phyloP scores from a whole-genome alignment of 2,888 invertebrate species.

The Leucophora obtusa region DNA sequence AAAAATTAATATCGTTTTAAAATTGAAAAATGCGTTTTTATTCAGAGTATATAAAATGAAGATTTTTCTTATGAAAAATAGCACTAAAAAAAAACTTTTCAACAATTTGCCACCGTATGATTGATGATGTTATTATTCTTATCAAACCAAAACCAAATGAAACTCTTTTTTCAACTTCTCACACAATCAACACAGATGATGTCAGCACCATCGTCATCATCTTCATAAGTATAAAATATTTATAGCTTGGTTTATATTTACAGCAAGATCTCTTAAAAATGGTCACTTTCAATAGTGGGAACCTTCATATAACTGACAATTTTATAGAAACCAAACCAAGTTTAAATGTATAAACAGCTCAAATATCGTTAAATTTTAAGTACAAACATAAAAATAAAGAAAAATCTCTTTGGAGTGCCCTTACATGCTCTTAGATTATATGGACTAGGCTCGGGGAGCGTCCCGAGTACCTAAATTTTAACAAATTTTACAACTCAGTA shows the following conservation, averaged over 20 bases:
- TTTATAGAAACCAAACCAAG: too few relatives aligned
- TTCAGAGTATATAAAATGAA: background rate
- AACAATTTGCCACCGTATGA: slow-evolving; percentile 44
- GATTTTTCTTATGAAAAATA: background rate
- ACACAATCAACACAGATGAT: background rate
- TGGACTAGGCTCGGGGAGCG: too few relatives aligned
- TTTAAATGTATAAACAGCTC: too few relatives aligned
- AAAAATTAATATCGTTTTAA: background rate
- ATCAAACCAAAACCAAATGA: slow-evolving; percentile 22
- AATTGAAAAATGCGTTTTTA: background rate
- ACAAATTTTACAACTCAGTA: too few relatives aligned
- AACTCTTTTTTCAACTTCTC: background rate
- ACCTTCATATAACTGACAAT: too few relatives aligned
- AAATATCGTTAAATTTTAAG: too few relatives aligned
- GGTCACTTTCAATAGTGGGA: too few relatives aligned
- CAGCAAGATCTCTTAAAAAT: too few relatives aligned
- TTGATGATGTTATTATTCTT: slow-evolving; percentile 47
- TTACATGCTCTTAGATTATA: too few relatives aligned
- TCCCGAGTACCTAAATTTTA: too few relatives aligned
- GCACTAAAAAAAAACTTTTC: slow-evolving; percentile 15
- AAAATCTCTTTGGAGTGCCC: too few relatives aligned
- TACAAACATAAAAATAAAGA: too few relatives aligned
- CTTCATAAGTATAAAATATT: background rate
- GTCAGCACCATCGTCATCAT: background rate
- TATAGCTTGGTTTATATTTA: background rate